phyloP scores from a whole-genome alignment of 2,797 vertebrate genomes.

The Enteromius radiatus region DNA sequence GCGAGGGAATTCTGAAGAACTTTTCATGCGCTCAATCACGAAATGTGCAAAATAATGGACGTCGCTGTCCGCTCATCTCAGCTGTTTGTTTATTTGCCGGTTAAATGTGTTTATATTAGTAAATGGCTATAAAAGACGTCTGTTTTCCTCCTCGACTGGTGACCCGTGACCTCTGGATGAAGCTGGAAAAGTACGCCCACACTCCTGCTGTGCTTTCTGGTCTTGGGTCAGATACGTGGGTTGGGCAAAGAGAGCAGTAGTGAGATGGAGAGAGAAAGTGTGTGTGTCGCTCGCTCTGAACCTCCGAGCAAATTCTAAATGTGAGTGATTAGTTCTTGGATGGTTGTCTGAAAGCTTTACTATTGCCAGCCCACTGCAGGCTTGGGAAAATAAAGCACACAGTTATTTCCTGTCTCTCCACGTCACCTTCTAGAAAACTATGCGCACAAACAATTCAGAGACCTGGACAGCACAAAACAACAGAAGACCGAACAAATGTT shows the following conservation, averaged over 20 bases:
- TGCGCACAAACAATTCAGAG: neutral
- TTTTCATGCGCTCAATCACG: neutral
- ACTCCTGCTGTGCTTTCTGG: constrained; percentile 59
- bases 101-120: constrained; percentile 63
- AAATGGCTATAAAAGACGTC: constrained; percentile 62
- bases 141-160: constrained; percentile 65
- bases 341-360: constrained; percentile 54
- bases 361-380: constrained; percentile 33
- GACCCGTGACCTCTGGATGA: constrained; percentile 64
- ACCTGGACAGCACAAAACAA: constrained; percentile 7
- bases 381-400: constrained; percentile 9
- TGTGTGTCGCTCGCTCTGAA: constrained; percentile 40
- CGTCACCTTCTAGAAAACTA: constrained; percentile 3
- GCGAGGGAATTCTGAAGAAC: neutral
- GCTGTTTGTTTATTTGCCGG: constrained; percentile 56
- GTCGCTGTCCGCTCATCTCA: constrained; percentile 41
- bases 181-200: constrained; percentile 70
- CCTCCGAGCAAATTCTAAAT: constrained; percentile 56
- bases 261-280: neutral
- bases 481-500: neutral
- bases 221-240: constrained; percentile 69
- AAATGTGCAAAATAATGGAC: constrained; percentile 32
- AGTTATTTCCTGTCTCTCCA: constrained; percentile 25
- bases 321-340: constrained; percentile 53
- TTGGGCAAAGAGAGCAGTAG: constrained; percentile 52